Evolutionary conservation across 2,113 vertebrate species (phyloP).

Genomic region (Pyxicephalus adspersus): DNA sequence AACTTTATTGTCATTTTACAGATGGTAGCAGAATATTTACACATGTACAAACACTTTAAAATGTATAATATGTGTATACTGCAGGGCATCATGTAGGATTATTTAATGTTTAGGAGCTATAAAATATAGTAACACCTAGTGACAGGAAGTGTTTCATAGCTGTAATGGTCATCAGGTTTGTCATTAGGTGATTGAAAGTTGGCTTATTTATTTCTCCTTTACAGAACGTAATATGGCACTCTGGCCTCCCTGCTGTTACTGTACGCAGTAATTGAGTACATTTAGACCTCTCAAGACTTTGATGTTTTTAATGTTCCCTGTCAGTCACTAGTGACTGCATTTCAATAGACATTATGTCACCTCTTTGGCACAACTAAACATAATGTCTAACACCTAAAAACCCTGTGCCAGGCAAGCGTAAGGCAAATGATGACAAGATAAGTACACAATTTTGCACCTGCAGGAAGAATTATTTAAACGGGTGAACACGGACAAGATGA

Average conservation of each 20-base stretch:
- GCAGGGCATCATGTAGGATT: not conserved
- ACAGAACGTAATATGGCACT: conserved; percentile 31
- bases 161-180: conserved; percentile 38
- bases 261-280: conserved; percentile 50
- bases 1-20: not conserved
- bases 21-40: not conserved
- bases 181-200: conserved; percentile 46
- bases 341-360: conserved; percentile 80
- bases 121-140: conserved; percentile 49
- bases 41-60: not conserved
- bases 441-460: conserved; percentile 58
- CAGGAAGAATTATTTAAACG: conserved; percentile 11
- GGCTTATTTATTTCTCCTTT: conserved; percentile 40
- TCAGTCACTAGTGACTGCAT: conserved; percentile 62
- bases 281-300: conserved; percentile 59
- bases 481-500: conserved; percentile 41
- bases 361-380: conserved; percentile 69
- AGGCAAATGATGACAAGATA: conserved; percentile 70
- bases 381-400: conserved; percentile 68
- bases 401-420: not conserved
- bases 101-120: conserved; percentile 42
- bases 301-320: conserved; percentile 70
- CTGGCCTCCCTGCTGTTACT: conserved; percentile 34
- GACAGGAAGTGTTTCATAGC: conserved; percentile 52
- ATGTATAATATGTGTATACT: conserved; percentile 16